A percentile compares a stretch with the other conserved stretches of the same genome.
These are phyloP conservation scores for Dolomedes plantarius DNA, from an alignment of 2,888 invertebrate genomes.

Conservation along the genomic window DNA sequence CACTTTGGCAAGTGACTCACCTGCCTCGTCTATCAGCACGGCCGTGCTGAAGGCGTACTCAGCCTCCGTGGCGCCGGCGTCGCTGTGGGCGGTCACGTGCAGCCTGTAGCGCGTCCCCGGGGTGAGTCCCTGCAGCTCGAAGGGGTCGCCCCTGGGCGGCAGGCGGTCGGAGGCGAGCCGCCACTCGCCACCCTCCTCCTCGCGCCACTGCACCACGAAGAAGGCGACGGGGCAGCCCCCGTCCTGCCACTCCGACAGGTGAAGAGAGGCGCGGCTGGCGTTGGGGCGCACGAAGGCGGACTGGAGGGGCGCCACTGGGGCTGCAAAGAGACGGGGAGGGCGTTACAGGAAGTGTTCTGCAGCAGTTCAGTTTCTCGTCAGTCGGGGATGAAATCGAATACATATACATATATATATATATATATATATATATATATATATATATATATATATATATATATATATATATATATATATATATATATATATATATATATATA, in stretches of 20 bases:
- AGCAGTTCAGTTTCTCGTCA: too few species aligned
- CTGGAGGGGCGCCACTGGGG: slow-evolving; percentile 75
- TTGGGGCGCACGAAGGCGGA: slow-evolving; percentile 74
- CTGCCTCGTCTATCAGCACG: slow-evolving; percentile 37
- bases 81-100: slow-evolving; percentile 81
- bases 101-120: slow-evolving; percentile 76
- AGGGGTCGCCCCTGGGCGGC: slow-evolving; percentile 74
- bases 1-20: too few species aligned
- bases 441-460: too few species aligned
- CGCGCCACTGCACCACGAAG: slow-evolving; percentile 76
- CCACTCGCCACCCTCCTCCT: slow-evolving; percentile 72
- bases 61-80: slow-evolving; percentile 81
- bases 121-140: slow-evolving; percentile 74
- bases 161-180: slow-evolving; percentile 74
- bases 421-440: too few species aligned
- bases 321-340: slow-evolving; percentile 74
- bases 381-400: too few species aligned
- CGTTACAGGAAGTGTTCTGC: too few species aligned
- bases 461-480: too few species aligned
- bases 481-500: too few species aligned
- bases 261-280: slow-evolving; percentile 76
- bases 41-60: slow-evolving; percentile 81
- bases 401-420: too few species aligned
- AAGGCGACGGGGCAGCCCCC: slow-evolving; percentile 76
- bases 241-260: slow-evolving; percentile 76